phyloP scores from a whole-genome alignment of 2,113 vertebrate genomes.

The Alouatta palliata region DNA sequence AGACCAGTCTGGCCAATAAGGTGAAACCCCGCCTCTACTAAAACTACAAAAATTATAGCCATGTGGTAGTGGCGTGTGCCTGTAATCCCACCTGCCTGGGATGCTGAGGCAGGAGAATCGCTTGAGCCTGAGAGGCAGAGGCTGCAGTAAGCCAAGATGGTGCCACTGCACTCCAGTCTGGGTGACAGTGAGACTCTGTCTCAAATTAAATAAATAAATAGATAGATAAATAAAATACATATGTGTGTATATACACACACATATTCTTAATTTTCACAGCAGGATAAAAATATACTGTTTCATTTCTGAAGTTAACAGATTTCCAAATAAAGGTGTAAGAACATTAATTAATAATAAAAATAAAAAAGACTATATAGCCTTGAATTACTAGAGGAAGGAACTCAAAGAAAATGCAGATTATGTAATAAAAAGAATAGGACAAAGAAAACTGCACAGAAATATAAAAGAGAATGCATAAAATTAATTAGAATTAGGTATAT shows the following conservation, averaged over 20 bases:
- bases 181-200: too few species aligned
- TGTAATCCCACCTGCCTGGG: too few species aligned
- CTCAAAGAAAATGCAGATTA: conserved; percentile 25
- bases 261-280: not conserved
- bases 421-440: not conserved
- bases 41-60: too few species aligned
- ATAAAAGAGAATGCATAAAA: not conserved
- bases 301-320: conserved; percentile 25
- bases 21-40: too few species aligned
- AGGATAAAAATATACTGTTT: not conserved
- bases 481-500: conserved; percentile 15
- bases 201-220: too few species aligned
- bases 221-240: not conserved
- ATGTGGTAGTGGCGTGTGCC: too few species aligned
- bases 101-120: too few species aligned
- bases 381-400: not conserved
- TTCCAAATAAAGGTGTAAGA: not conserved
- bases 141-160: too few species aligned
- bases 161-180: too few species aligned
- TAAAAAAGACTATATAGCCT: not conserved
- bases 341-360: conserved; percentile 19
- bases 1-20: too few species aligned
- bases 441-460: conserved; percentile 7
- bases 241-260: not conserved
- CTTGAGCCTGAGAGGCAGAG: too few species aligned